A percentile compares a stretch with the other conserved stretches of the same genome.
These are phyloP conservation scores for Brotula barbata DNA, from an alignment of 2,797 vertebrate genomes.

Conservation along the genomic window DNA sequence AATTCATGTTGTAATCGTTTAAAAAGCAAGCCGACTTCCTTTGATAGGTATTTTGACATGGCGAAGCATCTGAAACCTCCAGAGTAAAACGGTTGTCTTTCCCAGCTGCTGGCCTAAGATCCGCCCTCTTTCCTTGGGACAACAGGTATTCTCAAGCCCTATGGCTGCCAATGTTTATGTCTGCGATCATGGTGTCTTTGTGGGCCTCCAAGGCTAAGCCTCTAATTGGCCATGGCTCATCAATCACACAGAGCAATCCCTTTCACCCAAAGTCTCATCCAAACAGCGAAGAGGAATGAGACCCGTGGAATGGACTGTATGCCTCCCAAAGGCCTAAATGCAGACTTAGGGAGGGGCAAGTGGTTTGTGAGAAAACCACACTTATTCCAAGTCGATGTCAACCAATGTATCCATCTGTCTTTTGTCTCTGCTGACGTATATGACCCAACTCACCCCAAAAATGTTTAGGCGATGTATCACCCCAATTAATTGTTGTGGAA, in stretches of 20 bases:
- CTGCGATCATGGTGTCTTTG: conserved; percentile 70
- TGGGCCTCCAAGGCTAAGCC: conserved; percentile 74
- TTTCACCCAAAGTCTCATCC: conserved; percentile 74
- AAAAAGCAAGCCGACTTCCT: conserved; percentile 30
- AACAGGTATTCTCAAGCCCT: conserved; percentile 72
- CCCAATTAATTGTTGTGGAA: conserved; percentile 15
- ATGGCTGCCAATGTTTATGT: conserved; percentile 74
- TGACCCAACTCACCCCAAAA: conserved; percentile 27
- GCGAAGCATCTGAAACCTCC: conserved; percentile 59
- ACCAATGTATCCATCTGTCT: conserved; percentile 62
- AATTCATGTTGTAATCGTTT: conserved; percentile 54
- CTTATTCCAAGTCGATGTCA: conserved; percentile 61
- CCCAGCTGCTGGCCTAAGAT: conserved; percentile 50
- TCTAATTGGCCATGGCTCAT: conserved; percentile 83
- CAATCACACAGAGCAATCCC: conserved; percentile 73
- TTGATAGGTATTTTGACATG: conserved; percentile 59
- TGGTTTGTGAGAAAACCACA: conserved; percentile 70
- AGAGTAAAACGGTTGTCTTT: conserved; percentile 20
- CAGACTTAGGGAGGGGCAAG: conserved; percentile 66
- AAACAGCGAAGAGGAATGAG: conserved; percentile 69
- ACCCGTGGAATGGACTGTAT: conserved; percentile 61
- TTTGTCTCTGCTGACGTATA: conserved; percentile 59
- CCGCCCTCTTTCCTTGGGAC: conserved; percentile 45
- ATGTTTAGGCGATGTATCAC: conserved; percentile 21
- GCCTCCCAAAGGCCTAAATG: conserved; percentile 68